These are phyloP conservation scores for Drosophila fulvimacula DNA, from an alignment of 2,888 invertebrate species.

Conservation along the genomic window DNA sequence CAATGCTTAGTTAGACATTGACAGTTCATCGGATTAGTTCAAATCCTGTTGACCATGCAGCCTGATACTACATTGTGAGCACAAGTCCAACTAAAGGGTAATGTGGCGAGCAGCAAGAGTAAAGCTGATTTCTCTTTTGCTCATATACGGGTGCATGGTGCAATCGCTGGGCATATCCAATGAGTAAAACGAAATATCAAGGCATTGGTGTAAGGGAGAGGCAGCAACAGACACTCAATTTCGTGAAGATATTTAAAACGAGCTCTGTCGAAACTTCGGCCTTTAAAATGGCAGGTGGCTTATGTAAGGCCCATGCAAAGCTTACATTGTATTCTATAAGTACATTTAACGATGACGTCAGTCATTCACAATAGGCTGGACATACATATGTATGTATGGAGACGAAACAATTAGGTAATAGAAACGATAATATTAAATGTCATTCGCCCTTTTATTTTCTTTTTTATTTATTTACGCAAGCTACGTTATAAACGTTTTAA, in stretches of 20 bases:
- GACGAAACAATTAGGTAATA: neutral
- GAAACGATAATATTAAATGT: neutral
- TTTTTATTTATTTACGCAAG: neutral
- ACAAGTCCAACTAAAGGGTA: conserved; percentile 22
- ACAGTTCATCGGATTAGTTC: neutral
- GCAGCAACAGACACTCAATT: conserved; percentile 1
- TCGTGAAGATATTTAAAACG: conserved; percentile 4
- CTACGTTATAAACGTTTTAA: neutral
- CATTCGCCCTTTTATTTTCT: neutral
- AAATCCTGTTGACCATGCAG: conserved; percentile 27
- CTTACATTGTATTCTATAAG: conserved; percentile 1
- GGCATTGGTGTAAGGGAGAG: conserved; percentile 25
- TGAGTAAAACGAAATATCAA: conserved; percentile 18
- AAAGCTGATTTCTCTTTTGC: conserved; percentile 72
- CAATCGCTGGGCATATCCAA: conserved; percentile 63
- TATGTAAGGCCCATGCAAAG: neutral
- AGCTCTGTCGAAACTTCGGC: neutral
- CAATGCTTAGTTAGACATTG: neutral
- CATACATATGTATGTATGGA: neutral
- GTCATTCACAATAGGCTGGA: conserved; percentile 2
- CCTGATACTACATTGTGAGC: conserved; percentile 10
- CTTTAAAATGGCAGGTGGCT: neutral
- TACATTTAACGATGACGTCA: conserved; percentile 37
- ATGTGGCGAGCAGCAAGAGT: conserved; percentile 24
- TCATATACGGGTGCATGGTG: conserved; percentile 71